These are phyloP conservation scores for Deilephila porcellus DNA, from an alignment of 2,888 invertebrate genomes.

Conservation along the genomic window DNA sequence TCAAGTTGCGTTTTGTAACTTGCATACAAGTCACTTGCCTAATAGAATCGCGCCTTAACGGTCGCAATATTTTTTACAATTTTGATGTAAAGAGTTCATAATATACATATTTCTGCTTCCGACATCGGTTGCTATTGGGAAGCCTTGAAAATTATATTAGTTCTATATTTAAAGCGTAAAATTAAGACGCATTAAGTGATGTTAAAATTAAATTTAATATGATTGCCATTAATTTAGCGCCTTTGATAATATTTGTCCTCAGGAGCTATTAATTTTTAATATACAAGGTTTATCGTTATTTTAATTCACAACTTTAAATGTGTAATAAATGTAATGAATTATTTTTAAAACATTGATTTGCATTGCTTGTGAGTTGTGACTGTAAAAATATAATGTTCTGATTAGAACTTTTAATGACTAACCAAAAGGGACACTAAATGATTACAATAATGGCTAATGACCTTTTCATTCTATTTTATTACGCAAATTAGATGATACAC, in stretches of 20 bases:
- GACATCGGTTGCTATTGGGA: not conserved
- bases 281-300: too few species aligned
- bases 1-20: too few species aligned
- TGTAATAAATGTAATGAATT: too few species aligned
- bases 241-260: not conserved
- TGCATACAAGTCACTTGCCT: too few species aligned
- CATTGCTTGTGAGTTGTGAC: not conserved
- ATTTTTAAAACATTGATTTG: not conserved
- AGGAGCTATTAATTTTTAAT: not conserved
- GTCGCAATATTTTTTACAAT: conserved; percentile 19
- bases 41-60: not conserved
- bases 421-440: not conserved
- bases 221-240: not conserved
- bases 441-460: not conserved
- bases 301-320: too few species aligned
- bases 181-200: not conserved
- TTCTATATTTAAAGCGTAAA: not conserved
- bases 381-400: not conserved
- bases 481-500: not conserved
- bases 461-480: not conserved
- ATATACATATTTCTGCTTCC: not conserved
- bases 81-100: not conserved
- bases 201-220: not conserved
- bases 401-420: not conserved
- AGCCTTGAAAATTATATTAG: not conserved